phyloP scores from a whole-genome alignment of 92 coral and sea anemone species.

The Phymanthus crucifer region DNA sequence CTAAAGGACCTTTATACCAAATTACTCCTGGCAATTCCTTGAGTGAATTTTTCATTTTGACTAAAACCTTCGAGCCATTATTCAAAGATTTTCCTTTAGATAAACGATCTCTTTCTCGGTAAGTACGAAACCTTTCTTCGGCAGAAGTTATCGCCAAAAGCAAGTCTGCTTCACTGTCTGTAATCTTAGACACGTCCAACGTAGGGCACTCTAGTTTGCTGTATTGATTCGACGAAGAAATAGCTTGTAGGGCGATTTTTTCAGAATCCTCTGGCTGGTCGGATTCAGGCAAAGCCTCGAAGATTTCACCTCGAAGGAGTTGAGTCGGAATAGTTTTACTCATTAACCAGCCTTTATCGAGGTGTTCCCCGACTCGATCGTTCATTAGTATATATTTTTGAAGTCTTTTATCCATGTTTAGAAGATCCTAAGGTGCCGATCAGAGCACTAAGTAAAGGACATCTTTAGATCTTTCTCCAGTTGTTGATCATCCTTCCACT shows the following conservation, averaged over 20 bases:
- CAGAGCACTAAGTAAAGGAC: not conserved
- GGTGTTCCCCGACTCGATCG: constrained; percentile 40
- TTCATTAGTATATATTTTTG: constrained; percentile 35
- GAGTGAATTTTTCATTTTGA: constrained; percentile 39
- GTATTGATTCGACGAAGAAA: constrained; percentile 28
- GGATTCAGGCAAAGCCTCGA: constrained; percentile 55
- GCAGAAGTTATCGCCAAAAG: constrained; percentile 57
- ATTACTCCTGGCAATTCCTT: constrained; percentile 57
- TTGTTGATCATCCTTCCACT: constrained; percentile 22
- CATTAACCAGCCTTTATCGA: constrained; percentile 21
- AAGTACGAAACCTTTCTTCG: constrained; percentile 45
- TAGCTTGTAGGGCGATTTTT: constrained; percentile 2
- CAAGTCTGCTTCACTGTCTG: constrained; percentile 16
- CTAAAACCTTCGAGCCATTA: constrained; percentile 49
- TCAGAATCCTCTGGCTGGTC: constrained; percentile 49
- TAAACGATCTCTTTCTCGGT: constrained; percentile 52
- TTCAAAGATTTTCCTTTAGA: constrained; percentile 26
- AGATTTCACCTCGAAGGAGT: constrained; percentile 55
- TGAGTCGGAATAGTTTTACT: constrained; percentile 27
- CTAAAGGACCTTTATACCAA: constrained; percentile 66
- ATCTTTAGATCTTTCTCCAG: constrained; percentile 35
- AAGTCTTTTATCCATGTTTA: constrained; percentile 25
- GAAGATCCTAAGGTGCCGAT: not conserved
- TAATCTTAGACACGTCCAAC: not conserved
- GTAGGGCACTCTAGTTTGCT: constrained; percentile 9